Evolutionary conservation across 1,140 invertebrate species (phyloP).

Genomic region (Cotesia chilonis): DNA sequence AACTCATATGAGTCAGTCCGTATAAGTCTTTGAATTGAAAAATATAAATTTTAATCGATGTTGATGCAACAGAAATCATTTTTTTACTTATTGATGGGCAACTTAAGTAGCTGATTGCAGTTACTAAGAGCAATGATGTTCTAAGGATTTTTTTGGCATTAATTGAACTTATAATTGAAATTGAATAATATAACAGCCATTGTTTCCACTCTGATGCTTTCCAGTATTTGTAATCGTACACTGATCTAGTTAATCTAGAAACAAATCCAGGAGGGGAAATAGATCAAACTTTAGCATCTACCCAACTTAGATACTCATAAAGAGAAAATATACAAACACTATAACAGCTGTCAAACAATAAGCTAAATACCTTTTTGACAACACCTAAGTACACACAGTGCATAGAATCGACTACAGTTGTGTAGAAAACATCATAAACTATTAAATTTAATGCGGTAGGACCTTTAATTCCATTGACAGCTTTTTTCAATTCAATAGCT

Average conservation of each 20-base stretch:
- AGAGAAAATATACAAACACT: background rate
- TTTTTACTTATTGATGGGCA: background rate
- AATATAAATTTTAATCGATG: constrained; percentile 1
- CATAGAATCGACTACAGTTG: constrained; percentile 16
- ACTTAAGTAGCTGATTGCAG: constrained; percentile 1
- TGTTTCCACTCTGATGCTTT: no score
- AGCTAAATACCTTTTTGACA: background rate
- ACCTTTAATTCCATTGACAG: constrained; percentile 20
- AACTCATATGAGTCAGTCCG: background rate
- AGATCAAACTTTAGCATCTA: background rate
- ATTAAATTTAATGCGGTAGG: background rate
- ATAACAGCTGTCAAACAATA: background rate
- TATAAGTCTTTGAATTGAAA: constrained; percentile 4
- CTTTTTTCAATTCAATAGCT: background rate
- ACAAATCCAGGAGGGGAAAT: background rate
- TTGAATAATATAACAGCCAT: no score
- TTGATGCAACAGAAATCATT: background rate
- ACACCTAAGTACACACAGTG: constrained; percentile 24
- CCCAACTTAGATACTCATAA: background rate
- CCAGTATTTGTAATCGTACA: background rate
- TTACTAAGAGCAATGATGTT: background rate
- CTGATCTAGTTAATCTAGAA: constrained; percentile 4
- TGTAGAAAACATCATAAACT: background rate
- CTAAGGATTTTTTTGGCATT: background rate
- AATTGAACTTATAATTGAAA: no score